Percentiles rank a stretch among this genome's conserved stretches.
phyloP scores from a whole-genome alignment of 2,113 vertebrate genomes.

The Prunella fulvescens region DNA sequence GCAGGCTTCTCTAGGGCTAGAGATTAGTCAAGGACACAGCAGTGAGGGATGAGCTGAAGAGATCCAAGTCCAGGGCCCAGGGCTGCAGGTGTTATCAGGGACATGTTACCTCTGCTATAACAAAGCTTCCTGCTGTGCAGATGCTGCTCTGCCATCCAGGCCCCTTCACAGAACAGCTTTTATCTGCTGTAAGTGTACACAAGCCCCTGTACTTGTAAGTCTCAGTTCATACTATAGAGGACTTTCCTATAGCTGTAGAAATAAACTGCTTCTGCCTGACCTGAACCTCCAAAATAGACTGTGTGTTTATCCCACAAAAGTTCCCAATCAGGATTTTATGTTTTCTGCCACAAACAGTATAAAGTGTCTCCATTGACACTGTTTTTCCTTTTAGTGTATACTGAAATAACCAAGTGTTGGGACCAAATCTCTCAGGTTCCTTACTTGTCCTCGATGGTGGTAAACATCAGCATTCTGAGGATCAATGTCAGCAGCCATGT shows the following conservation, averaged over 20 bases:
- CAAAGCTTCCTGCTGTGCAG: background rate
- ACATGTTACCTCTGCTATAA: fast-evolving
- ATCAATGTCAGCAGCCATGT: conserved; percentile 93
- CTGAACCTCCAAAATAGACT: background rate
- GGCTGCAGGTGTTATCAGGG: background rate
- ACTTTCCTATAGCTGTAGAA: background rate
- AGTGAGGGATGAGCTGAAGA: background rate
- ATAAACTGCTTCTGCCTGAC: background rate
- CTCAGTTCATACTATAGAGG: fast-evolving
- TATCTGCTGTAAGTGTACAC: background rate
- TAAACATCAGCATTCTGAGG: conserved; percentile 95
- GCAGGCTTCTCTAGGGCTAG: background rate
- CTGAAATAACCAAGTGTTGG: background rate
- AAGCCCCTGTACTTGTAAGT: background rate
- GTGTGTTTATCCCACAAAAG: background rate
- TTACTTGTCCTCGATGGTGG: conserved; percentile 95
- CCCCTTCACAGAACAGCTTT: background rate
- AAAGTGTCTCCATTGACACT: fast-evolving
- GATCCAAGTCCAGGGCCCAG: background rate
- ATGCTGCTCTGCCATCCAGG: background rate
- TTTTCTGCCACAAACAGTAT: background rate
- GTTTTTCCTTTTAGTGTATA: background rate
- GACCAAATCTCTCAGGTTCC: background rate
- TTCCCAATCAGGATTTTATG: background rate
- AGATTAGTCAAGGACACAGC: background rate